Evolutionary conservation across 2,888 invertebrate genomes (phyloP).

Genomic region (Apoda limacodes): DNA sequence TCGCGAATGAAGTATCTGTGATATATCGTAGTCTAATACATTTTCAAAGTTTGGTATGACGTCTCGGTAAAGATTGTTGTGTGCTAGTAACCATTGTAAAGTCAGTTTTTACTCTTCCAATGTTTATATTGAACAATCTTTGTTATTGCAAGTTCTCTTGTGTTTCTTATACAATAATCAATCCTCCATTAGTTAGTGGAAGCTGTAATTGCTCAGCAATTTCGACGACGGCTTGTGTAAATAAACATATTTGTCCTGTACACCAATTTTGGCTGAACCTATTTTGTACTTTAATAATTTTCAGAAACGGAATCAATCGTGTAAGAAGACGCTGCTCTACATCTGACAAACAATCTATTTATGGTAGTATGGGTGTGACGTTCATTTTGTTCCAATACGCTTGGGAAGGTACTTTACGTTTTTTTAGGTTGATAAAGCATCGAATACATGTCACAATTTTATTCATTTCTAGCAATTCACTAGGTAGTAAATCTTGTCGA

Average conservation of each 20-base stretch:
- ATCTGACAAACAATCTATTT: conserved; percentile 5
- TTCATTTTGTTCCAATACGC: conserved; percentile 9
- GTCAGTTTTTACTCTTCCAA: neutral
- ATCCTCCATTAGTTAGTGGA: conserved; percentile 7
- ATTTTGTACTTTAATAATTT: conserved; percentile 3
- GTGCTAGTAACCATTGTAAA: conserved; percentile 5
- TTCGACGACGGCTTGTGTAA: conserved; percentile 21
- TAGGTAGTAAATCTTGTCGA: conserved; percentile 3
- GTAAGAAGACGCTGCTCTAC: conserved; percentile 5
- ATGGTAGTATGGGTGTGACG: neutral
- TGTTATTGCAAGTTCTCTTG: conserved; percentile 4
- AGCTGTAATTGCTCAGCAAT: conserved; percentile 18
- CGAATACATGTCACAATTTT: conserved; percentile 4
- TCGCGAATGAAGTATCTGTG: conserved; percentile 5
- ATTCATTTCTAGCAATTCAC: neutral
- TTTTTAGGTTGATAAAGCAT: conserved; percentile 2
- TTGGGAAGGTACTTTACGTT: conserved; percentile 5
- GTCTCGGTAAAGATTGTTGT: conserved; percentile 6
- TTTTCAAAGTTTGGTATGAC: conserved; percentile 1
- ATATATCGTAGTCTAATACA: neutral
- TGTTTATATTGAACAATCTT: neutral
- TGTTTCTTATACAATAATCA: conserved; percentile 9
- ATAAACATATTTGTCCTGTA: conserved; percentile 20
- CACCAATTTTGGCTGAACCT: conserved; percentile 9
- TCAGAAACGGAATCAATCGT: neutral